Conservation (phyloP, 2,797 vertebrate genomes). For the Myotis pilosus region DNA sequence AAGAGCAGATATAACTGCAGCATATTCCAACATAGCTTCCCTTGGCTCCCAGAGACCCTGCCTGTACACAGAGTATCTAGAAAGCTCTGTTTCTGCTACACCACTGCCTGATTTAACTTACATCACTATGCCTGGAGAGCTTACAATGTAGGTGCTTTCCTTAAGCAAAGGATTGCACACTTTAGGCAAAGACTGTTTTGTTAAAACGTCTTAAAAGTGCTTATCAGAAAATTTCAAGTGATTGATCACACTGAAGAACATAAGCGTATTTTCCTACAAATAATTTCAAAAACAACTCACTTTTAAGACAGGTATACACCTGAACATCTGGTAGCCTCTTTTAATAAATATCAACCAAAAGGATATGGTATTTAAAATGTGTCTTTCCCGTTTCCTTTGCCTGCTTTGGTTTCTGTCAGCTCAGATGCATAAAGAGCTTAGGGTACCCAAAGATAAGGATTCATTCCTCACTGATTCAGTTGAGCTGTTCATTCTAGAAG, state of each 20-base stretch:
- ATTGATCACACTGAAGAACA: neutral
- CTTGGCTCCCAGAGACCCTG: neutral
- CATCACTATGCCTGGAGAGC: neutral
- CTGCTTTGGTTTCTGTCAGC: conserved; percentile 20
- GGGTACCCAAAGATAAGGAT: neutral
- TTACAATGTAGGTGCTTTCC: neutral
- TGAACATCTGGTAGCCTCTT: neutral
- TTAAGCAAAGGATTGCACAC: neutral
- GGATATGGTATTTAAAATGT: neutral
- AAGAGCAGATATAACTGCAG: neutral
- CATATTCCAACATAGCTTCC: neutral
- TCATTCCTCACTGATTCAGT: neutral
- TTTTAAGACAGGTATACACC: neutral
- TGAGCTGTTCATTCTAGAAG: neutral
- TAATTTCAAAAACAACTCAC: neutral
- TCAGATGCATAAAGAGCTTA: neutral
- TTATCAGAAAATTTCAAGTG: neutral
- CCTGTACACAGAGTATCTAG: neutral
- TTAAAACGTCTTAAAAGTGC: neutral
- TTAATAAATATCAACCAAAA: neutral
- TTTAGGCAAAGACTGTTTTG: neutral
- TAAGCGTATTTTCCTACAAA: neutral
- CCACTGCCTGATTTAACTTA: too few species aligned
- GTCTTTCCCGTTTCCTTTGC: conserved; percentile 25
- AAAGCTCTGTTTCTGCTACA: neutral